These are phyloP conservation scores for Emmelina monodactyla DNA, from an alignment of 2,888 invertebrate genomes.

Conservation along the genomic window DNA sequence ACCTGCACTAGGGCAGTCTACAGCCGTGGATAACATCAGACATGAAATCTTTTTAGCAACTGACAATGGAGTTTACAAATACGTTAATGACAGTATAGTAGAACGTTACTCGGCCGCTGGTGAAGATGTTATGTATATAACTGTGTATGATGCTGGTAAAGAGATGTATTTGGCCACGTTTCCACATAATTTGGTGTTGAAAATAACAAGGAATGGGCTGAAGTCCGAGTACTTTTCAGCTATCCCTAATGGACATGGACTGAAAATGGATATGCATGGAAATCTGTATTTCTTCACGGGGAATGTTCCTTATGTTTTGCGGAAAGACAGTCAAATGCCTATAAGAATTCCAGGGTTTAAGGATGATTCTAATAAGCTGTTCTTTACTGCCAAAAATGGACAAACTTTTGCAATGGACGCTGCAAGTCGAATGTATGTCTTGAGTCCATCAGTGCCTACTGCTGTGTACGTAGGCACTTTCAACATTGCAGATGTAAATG, in stretches of 20 bases:
- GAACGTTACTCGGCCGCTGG: slow-evolving; percentile 41
- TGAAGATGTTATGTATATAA: slow-evolving; percentile 54
- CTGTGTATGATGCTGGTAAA: slow-evolving; percentile 35
- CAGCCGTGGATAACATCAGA: slow-evolving; percentile 52
- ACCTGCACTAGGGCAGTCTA: slow-evolving; percentile 47
- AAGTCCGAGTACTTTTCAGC: slow-evolving; percentile 16
- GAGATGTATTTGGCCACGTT: slow-evolving; percentile 51
- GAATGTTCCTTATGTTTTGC: slow-evolving; percentile 44
- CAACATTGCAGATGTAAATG: slow-evolving; percentile 38
- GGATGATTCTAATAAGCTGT: background rate
- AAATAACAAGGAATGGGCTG: slow-evolving; percentile 37
- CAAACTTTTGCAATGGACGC: slow-evolving; percentile 53
- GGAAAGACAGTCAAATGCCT: slow-evolving; percentile 31
- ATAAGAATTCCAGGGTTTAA: slow-evolving; percentile 36
- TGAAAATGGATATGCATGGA: slow-evolving; percentile 43
- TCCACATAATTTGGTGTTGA: slow-evolving; percentile 52
- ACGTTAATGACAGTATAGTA: slow-evolving; percentile 36
- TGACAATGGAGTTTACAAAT: slow-evolving; percentile 56
- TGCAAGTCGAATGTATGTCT: slow-evolving; percentile 36
- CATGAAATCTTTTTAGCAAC: slow-evolving; percentile 52
- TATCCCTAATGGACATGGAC: slow-evolving; percentile 49
- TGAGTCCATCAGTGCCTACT: slow-evolving; percentile 36
- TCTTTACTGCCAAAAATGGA: background rate
- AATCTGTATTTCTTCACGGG: slow-evolving; percentile 51
- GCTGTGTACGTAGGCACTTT: slow-evolving; percentile 39